Percentiles rank a stretch among this genome's conserved stretches.
Evolutionary conservation across 2,113 vertebrate genomes (phyloP).

Genomic region (Pachycephala philippinensis): DNA sequence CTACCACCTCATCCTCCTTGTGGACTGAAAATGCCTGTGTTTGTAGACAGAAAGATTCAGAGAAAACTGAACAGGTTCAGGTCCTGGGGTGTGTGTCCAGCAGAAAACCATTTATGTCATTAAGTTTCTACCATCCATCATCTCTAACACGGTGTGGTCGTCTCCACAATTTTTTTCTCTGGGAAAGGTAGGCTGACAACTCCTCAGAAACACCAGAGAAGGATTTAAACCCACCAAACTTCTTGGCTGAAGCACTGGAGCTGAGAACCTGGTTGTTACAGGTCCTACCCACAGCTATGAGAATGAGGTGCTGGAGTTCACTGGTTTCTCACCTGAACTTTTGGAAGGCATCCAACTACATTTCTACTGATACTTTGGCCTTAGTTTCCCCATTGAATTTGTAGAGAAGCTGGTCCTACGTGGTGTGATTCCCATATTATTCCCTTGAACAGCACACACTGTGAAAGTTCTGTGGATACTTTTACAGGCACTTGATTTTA

Average conservation of each 20-base stretch:
- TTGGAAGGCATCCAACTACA: not conserved
- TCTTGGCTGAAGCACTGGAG: not conserved
- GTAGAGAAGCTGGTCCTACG: rapidly evolving
- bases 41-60: not conserved
- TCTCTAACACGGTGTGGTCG: not conserved
- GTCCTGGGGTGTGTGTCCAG: not conserved
- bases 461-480: not conserved
- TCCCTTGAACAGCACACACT: rapidly evolving
- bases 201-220: not conserved
- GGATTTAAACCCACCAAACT: not conserved
- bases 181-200: not conserved
- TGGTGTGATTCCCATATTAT: rapidly evolving
- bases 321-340: not conserved
- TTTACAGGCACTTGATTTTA: not conserved
- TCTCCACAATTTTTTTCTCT: not conserved
- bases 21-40: not conserved
- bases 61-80: not conserved
- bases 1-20: not conserved
- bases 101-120: not conserved
- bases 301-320: not conserved
- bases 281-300: not conserved
- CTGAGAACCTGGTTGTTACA: not conserved
- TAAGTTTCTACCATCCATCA: not conserved
- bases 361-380: not conserved
- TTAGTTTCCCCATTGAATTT: not conserved